Base-by-base conservation (phyloP, 2,888 invertebrate species). In the Cantharis rustica region DNA sequence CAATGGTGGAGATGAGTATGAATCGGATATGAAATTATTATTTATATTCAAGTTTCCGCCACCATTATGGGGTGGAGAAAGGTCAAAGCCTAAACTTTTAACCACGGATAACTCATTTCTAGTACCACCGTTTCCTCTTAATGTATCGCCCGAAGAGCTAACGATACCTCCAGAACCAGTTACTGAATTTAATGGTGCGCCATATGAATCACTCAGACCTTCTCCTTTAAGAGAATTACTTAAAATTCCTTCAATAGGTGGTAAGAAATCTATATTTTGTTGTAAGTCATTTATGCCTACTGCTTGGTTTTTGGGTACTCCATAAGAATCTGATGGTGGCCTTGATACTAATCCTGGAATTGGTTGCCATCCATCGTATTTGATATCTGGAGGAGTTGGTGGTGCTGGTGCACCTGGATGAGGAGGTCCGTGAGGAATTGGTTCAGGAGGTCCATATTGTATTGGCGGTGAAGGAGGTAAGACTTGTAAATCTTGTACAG, bases 341-440 rank as follows among this genome's bases (percentile, higher is more conserved):
- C 84, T 84, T 13, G 88, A 85, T 81, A 88, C 86, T 0, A 93
- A 91, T 0, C 95, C 95, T 10, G 95, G 93, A 77, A 96, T 95
- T 16, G 96, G 96, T 84, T 93, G 94, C 96, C 96, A 96, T 23
- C 96, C 96, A 82, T 96, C 96, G 84, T 95, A 95, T 71, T 94
- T 89, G 31, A 95, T 92, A 85, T 93, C 91, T 5, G 94, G 92
- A 7, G 93, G 94, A 1, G 94, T 94, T 0, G 94, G 94, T 0
- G 94, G 94, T 0, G 93, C 94, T 62, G 93, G 93, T 1, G 92
- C 91, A 23, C 94, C 93, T 1, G 93, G 93, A 80, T 92, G 92
- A 1, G 93, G 93, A 0, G 91, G 92, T 10, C 89, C 89, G 16
- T 92, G 92, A 75, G 86, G 82, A 16, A 90, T 88, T 0, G 92